Conservation (phyloP, 2,797 vertebrate genomes). For the Ibycter americanus region DNA sequence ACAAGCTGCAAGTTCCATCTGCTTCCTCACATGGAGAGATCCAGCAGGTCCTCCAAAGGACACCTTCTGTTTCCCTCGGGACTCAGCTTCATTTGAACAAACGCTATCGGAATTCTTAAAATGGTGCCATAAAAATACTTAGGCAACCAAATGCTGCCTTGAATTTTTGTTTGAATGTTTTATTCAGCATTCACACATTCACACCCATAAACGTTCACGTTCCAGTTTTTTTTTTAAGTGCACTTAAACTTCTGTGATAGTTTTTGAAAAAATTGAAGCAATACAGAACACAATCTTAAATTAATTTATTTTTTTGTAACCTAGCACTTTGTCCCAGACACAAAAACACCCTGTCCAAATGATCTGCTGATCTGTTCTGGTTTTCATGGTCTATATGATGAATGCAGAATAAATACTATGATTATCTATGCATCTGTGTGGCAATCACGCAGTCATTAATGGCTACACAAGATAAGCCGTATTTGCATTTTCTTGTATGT, state of each 20-base stretch:
- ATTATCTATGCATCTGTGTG: neutral
- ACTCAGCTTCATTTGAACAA: neutral
- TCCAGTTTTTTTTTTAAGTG: neutral
- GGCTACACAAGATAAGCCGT: neutral
- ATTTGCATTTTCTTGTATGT: neutral
- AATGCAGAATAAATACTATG: neutral
- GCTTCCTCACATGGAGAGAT: neutral
- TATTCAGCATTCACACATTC: neutral
- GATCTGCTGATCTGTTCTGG: neutral
- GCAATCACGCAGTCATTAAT: neutral
- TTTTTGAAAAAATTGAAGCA: neutral
- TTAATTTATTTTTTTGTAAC: neutral
- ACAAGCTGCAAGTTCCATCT: slow-evolving; percentile 29
- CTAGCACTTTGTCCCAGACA: neutral
- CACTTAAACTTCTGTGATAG: neutral
- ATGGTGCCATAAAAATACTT: neutral
- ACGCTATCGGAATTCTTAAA: neutral
- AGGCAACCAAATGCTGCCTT: neutral
- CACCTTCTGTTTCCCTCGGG: neutral
- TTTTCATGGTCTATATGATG: neutral
- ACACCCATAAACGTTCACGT: neutral
- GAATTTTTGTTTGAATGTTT: neutral
- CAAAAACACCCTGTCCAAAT: neutral
- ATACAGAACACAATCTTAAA: neutral
- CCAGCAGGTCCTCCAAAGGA: neutral